These are phyloP conservation scores for Ephialtes manifestator DNA, from an alignment of 2,888 invertebrate species.

Conservation along the genomic window DNA sequence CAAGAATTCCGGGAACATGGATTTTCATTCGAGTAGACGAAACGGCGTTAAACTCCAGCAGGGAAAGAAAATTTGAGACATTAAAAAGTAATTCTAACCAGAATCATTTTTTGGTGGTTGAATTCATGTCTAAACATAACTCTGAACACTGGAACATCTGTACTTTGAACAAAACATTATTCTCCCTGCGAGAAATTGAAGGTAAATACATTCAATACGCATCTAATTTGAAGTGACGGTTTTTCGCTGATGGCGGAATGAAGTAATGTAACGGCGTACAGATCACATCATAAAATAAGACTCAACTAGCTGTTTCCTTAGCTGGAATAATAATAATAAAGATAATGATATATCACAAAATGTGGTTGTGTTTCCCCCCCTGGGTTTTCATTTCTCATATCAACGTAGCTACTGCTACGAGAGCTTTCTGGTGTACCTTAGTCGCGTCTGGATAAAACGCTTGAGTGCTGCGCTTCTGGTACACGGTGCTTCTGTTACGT, in stretches of 20 bases:
- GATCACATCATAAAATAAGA: not conserved
- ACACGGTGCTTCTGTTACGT: constrained; percentile 36
- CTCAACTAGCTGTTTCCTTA: not conserved
- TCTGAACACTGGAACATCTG: too few species aligned
- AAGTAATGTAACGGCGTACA: not conserved
- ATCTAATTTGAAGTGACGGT: not conserved
- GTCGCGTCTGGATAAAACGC: constrained; percentile 52
- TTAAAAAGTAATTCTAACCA: too few species aligned
- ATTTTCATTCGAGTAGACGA: not conserved
- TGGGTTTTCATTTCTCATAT: constrained; percentile 34
- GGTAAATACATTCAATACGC: too few species aligned
- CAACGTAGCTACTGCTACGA: constrained; percentile 21
- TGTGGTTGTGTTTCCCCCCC: not conserved
- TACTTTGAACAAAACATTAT: too few species aligned
- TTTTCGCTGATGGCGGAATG: not conserved
- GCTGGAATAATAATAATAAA: not conserved
- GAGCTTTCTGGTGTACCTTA: constrained; percentile 26
- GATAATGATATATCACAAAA: constrained; percentile 15
- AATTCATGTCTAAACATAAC: too few species aligned
- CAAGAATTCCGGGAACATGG: not conserved
- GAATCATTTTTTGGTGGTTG: too few species aligned
- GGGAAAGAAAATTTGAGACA: too few species aligned
- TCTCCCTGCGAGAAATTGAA: too few species aligned
- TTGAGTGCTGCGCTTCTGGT: constrained; percentile 28
- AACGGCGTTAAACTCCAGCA: not conserved